Evolutionary conservation across 2,113 vertebrate species (phyloP).

Genomic region (Myrmecobius fasciatus): DNA sequence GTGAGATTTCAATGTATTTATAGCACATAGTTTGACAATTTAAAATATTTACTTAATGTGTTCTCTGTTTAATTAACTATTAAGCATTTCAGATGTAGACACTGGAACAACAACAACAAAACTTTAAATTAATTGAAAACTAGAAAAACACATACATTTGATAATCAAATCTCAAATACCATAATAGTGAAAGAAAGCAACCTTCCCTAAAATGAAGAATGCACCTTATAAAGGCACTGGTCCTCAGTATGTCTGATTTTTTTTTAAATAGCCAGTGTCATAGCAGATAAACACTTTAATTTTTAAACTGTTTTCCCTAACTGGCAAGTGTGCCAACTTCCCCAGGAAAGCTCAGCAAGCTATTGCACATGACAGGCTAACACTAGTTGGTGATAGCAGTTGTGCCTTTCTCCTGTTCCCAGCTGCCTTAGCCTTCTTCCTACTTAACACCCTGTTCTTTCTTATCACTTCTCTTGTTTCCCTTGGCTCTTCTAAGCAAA

Average conservation of each 20-base stretch:
- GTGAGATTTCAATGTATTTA: background rate
- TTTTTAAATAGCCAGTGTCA: constrained; percentile 30
- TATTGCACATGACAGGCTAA: background rate
- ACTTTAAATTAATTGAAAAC: background rate
- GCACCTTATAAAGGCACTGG: background rate
- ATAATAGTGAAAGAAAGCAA: background rate
- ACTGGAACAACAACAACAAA: background rate
- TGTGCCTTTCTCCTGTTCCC: background rate
- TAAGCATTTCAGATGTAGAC: background rate
- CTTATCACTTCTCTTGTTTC: background rate
- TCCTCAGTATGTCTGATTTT: constrained; percentile 13
- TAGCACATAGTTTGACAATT: background rate
- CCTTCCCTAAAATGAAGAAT: background rate
- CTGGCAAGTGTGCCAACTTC: background rate
- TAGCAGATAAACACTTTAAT: constrained; percentile 26
- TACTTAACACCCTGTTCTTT: background rate
- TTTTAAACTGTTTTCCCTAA: constrained; percentile 8
- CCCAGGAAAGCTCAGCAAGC: background rate
- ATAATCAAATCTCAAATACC: background rate
- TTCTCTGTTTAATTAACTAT: background rate
- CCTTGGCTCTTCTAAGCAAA: constrained; percentile 16
- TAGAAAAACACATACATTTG: background rate
- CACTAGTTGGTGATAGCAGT: background rate
- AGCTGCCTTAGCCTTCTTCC: background rate
- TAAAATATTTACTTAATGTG: background rate